Evolutionary conservation across 92 coral and sea anemone species (phyloP), one percentile per base, ranked within the genome.

Genomic region (Porites lobata): DNA sequence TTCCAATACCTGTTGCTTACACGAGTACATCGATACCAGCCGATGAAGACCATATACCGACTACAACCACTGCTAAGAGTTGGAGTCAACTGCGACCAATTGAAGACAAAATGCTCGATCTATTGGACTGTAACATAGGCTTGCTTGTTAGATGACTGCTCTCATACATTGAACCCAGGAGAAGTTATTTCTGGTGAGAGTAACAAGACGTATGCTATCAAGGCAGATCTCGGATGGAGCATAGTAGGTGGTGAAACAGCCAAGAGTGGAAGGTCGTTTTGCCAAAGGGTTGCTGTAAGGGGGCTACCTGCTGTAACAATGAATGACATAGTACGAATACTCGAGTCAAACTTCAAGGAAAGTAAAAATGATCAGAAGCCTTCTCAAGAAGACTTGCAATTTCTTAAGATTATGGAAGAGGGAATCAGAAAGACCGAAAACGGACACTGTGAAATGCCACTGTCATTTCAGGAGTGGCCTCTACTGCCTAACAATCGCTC

Each of bases 391-490:
- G 64, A 75, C 19, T 51, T 51, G 22, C 22, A 75, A 15, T 75
- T 75, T 13, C 61, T 51, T 9, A 75, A 75, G 56, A 72, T 51
- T 62, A 78, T 32, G 43, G 43, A 32, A 32, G 43, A 32, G 5
- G 43, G 43, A 32, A 32, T 32, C 43, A 32, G 43, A 4, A 32
- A 32, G 43, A 32, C 43, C 43, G 43, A 32, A 32, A 32, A 32
- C 43, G 4, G 43, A 32, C 43, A 32, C 43, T 32, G 43, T 47
- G 72, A 78, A 63, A 78, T 78, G 83, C 83, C 72, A 14, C 61
- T 78, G 22, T 72, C 84, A 79, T 79, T 79, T 72, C n/a, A 77
- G 77, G 68, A 77, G 14, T 21, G 68, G 14, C 75, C 83, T 26
- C 53, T 65, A 6, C 61, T 79, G 61, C 84, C 84, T 79, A 72